Conservation (phyloP, 2,113 vertebrate genomes). For the Cnemophilus loriae region DNA sequence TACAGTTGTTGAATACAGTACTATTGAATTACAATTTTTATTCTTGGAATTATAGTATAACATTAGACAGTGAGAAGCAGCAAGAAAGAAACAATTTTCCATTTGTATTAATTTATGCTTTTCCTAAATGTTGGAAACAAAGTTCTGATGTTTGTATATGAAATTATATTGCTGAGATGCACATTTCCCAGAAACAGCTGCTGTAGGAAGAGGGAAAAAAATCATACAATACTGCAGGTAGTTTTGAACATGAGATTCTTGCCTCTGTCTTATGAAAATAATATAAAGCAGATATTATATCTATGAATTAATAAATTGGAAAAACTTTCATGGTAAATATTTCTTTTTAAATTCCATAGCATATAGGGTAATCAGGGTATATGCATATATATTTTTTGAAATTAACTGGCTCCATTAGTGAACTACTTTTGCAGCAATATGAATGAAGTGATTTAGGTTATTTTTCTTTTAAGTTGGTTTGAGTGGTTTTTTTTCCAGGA, state of each 20-base stretch:
- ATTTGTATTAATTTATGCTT: background rate
- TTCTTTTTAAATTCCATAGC: background rate
- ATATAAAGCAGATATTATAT: background rate
- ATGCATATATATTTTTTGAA: background rate
- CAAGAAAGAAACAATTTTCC: background rate
- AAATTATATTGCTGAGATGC: background rate
- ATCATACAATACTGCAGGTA: background rate
- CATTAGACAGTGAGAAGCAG: background rate
- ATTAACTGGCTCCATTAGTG: background rate
- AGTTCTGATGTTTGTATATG: background rate
- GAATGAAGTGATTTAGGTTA: background rate
- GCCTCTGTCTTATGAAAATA: background rate
- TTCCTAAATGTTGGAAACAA: background rate
- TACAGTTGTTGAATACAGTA: background rate
- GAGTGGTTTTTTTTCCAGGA: fast-evolving
- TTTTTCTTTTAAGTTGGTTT: background rate
- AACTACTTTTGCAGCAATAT: background rate
- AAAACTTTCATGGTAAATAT: background rate
- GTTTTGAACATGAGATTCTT: background rate
- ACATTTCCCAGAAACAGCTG: background rate
- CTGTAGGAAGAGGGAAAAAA: background rate
- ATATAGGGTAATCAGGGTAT: background rate
- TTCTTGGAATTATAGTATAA: background rate
- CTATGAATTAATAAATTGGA: background rate
- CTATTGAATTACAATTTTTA: background rate